Evolutionary conservation across 1,140 invertebrate genomes (phyloP).

Genomic region (Phymorhynchus buccinoides): DNA sequence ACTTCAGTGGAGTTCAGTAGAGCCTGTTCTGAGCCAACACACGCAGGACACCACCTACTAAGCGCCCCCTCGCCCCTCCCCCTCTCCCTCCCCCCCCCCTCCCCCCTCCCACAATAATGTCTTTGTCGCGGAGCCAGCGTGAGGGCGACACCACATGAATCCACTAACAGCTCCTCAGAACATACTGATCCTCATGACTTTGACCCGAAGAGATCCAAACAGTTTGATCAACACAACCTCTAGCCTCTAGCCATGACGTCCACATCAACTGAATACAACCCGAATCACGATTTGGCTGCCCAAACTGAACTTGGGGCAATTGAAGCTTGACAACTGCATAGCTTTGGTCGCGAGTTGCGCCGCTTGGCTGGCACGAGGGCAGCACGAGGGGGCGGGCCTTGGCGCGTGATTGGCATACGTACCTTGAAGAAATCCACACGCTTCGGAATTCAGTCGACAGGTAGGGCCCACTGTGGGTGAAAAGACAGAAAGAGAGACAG

Average conservation of each 20-base stretch:
- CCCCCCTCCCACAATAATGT: too few relatives aligned
- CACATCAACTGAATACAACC: background rate
- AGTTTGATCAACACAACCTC: background rate
- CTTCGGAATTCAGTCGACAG: background rate
- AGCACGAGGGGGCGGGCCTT: constrained; percentile 11
- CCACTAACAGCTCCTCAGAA: too few relatives aligned
- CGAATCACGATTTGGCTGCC: background rate
- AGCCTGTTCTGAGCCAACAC: background rate
- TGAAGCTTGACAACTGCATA: background rate
- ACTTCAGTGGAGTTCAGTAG: too few relatives aligned
- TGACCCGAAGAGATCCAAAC: too few relatives aligned
- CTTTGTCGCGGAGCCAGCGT: background rate
- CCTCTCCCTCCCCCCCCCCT: too few relatives aligned
- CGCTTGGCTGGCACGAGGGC: constrained; percentile 23
- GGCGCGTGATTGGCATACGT: constrained; percentile 25
- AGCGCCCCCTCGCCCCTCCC: too few relatives aligned
- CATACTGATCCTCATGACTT: too few relatives aligned
- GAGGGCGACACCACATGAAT: background rate
- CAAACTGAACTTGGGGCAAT: background rate
- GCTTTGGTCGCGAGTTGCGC: constrained; percentile 20
- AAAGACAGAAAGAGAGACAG: background rate
- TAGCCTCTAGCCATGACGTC: too few relatives aligned
- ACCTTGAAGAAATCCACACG: constrained; percentile 15
- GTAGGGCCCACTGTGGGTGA: too few relatives aligned
- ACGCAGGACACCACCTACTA: too few relatives aligned